phyloP scores from a whole-genome alignment of 1,140 invertebrate species.

The Heliothis subflexa region DNA sequence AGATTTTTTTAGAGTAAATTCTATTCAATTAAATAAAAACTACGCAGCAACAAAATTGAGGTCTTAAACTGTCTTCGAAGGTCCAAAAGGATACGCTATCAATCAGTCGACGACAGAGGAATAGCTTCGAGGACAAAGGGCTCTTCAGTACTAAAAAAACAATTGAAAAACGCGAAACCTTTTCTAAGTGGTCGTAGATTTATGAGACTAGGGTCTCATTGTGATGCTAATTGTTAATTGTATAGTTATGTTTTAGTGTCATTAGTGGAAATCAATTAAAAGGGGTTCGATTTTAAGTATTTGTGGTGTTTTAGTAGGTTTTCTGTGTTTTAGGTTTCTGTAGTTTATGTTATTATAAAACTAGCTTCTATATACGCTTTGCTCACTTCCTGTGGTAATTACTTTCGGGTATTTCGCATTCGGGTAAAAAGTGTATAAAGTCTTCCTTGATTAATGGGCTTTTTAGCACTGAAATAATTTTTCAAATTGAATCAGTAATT shows the following conservation, averaged over 20 bases:
- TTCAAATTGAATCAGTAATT: too few species aligned
- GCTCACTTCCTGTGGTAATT: too few species aligned
- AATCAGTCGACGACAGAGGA: conserved; percentile 66
- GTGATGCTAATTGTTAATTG: conserved; percentile 24
- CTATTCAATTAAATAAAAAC: neutral
- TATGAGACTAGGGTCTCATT: neutral
- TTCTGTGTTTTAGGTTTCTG: neutral
- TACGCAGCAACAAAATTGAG: neutral
- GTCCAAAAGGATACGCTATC: conserved; percentile 61
- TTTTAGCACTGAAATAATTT: too few species aligned
- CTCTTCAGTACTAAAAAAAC: conserved; percentile 59
- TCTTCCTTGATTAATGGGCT: too few species aligned
- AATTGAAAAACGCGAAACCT: conserved; percentile 40
- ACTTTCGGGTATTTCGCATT: too few species aligned
- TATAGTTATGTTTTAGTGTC: conserved; percentile 3
- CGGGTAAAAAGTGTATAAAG: too few species aligned
- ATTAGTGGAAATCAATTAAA: neutral
- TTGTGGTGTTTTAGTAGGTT: neutral
- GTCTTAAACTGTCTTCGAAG: conserved; percentile 50
- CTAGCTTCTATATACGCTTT: too few species aligned
- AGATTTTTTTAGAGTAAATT: too few species aligned
- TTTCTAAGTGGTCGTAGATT: conserved; percentile 19
- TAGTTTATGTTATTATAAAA: too few species aligned
- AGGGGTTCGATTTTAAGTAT: neutral
- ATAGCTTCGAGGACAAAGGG: conserved; percentile 64